Percentiles rank a stretch among this genome's conserved stretches.
phyloP scores from a whole-genome alignment of 2,797 vertebrate genomes.

The Urophycis tenuis region DNA sequence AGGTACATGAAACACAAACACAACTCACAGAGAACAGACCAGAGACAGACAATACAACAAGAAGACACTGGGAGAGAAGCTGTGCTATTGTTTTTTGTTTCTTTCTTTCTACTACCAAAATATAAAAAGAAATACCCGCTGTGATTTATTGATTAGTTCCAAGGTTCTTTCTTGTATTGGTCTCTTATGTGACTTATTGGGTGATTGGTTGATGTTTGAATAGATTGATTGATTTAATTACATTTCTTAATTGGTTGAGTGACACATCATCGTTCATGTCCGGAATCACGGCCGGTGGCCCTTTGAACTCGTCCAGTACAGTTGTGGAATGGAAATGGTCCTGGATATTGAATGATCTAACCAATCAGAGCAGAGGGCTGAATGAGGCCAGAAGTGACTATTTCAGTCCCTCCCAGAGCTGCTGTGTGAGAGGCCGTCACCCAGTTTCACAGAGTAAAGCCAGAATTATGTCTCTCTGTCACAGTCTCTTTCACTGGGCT shows the following conservation, averaged over 20 bases:
- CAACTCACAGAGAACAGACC: too few species aligned
- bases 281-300: background rate
- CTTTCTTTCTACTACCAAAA: background rate
- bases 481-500: conserved; percentile 30
- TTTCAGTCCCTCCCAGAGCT: background rate
- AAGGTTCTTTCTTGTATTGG: background rate
- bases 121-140: background rate
- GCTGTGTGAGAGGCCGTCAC: conserved; percentile 7
- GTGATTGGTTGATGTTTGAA: too few species aligned
- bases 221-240: too few species aligned
- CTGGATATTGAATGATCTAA: background rate
- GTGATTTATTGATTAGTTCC: background rate
- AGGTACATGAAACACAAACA: too few species aligned
- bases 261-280: background rate
- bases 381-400: background rate
- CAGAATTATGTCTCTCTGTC: conserved; percentile 40
- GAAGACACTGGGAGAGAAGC: background rate
- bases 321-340: background rate
- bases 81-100: background rate
- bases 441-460: conserved; percentile 28
- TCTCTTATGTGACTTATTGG: background rate
- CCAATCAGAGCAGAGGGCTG: background rate
- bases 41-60: background rate
- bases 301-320: background rate
- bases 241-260: background rate